These are phyloP conservation scores for Heliconius ismenius DNA, from an alignment of 2,888 invertebrate species.

Conservation along the genomic window DNA sequence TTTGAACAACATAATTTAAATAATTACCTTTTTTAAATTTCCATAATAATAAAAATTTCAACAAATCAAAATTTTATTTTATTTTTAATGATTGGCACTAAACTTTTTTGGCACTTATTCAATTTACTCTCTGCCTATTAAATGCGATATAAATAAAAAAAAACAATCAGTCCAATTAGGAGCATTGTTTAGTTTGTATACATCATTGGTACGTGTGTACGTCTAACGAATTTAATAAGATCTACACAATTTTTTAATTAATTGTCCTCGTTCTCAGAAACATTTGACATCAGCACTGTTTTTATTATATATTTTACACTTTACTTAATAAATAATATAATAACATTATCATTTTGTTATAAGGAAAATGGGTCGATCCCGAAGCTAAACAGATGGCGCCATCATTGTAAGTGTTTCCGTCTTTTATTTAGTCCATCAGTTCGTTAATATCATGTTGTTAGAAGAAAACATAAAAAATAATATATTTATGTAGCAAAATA, in stretches of 20 bases:
- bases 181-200: background rate
- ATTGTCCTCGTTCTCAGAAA: background rate
- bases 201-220: background rate
- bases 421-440: conserved; percentile 4
- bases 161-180: background rate
- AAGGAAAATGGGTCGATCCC: conserved; percentile 9
- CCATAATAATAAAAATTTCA: background rate
- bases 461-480: background rate
- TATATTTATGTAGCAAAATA: background rate
- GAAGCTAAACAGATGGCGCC: conserved; percentile 16
- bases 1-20: background rate
- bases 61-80: background rate
- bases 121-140: background rate
- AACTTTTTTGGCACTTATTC: conserved; percentile 9
- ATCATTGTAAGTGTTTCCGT: conserved; percentile 10
- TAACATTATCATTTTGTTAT: background rate
- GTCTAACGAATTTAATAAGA: background rate
- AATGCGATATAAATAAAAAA: background rate
- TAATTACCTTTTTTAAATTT: background rate
- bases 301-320: background rate
- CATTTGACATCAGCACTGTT: background rate
- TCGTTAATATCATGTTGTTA: background rate
- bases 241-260: background rate
- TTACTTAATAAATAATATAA: background rate
- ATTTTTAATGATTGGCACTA: conserved; percentile 1